A percentile compares a stretch with the other conserved stretches of the same genome.
Conservation (phyloP, 2,797 vertebrate species). For the Aeoliscus strigatus region DNA sequence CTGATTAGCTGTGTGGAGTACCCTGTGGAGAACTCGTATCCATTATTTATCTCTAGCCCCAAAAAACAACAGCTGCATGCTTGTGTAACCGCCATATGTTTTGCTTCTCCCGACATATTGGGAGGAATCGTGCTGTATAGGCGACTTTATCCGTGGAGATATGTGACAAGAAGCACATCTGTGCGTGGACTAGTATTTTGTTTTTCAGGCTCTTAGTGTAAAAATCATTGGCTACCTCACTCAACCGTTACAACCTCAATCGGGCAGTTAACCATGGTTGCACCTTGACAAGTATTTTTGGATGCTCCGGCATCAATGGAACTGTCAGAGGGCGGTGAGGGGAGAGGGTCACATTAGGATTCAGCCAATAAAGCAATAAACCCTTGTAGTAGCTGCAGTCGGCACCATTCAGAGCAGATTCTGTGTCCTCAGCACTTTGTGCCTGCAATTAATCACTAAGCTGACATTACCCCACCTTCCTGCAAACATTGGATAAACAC, state of each 20-base stretch:
- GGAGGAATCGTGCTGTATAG: constrained; percentile 42
- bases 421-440: constrained; percentile 69
- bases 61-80: constrained; percentile 71
- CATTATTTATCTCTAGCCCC: constrained; percentile 71
- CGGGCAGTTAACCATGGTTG: constrained; percentile 35
- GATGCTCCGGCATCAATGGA: constrained; percentile 42
- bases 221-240: constrained; percentile 30
- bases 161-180: constrained; percentile 27
- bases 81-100: constrained; percentile 71
- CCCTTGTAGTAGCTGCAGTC: constrained; percentile 59
- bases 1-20: constrained; percentile 68
- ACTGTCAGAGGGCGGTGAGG: constrained; percentile 22
- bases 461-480: constrained; percentile 57
- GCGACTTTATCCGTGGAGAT: constrained; percentile 48
- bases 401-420: constrained; percentile 60
- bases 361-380: constrained; percentile 73
- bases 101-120: constrained; percentile 57
- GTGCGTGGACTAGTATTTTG: constrained; percentile 28
- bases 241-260: constrained; percentile 14
- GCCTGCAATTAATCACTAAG: constrained; percentile 68
- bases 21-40: constrained; percentile 66
- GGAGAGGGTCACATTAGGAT: constrained; percentile 62
- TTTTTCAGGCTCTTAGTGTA: constrained; percentile 11
- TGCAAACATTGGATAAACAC: constrained; percentile 58
- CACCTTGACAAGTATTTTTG: constrained; percentile 30